These are phyloP conservation scores for Gasteruption jaculator DNA, from an alignment of 2,888 invertebrate species.

Conservation along the genomic window DNA sequence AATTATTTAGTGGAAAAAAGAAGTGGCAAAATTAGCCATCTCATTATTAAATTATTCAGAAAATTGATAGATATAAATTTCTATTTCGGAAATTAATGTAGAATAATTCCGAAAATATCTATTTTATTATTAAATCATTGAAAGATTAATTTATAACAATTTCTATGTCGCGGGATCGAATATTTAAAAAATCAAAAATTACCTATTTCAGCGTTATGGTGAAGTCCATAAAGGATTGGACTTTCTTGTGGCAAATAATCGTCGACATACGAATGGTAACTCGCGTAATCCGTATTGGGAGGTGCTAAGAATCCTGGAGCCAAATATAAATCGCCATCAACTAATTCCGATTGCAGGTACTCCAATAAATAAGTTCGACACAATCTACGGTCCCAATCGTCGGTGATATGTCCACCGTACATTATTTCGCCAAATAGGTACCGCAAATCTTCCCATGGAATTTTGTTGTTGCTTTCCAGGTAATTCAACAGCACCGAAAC, in stretches of 20 bases:
- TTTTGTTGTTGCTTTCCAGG: constrained; percentile 78
- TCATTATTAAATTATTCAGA: too few species aligned
- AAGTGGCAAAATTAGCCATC: too few species aligned
- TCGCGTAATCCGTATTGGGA: constrained; percentile 79
- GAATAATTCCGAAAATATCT: not conserved
- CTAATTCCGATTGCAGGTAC: constrained; percentile 82
- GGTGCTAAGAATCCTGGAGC: constrained; percentile 85
- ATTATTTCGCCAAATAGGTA: constrained; percentile 96
- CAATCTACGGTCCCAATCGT: constrained; percentile 89
- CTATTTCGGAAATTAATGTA: not conserved
- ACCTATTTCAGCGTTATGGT: constrained; percentile 94
- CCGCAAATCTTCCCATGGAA: constrained; percentile 92
- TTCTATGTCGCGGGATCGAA: not conserved
- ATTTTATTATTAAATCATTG: not conserved
- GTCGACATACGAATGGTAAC: constrained; percentile 86
- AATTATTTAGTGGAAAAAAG: too few species aligned
- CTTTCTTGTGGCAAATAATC: constrained; percentile 82
- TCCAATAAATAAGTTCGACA: constrained; percentile 83
- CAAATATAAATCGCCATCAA: constrained; percentile 79
- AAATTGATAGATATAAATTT: too few species aligned
- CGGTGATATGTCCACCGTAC: constrained; percentile 97
- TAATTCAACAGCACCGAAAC: constrained; percentile 88
- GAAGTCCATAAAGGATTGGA: constrained; percentile 85
- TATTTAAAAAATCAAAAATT: constrained; percentile 6
- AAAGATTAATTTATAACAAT: too few species aligned